Evolutionary conservation across 2,113 vertebrate species (phyloP), one percentile per base, ranked within the genome.

Genomic region (Cephalophus harveyi): DNA sequence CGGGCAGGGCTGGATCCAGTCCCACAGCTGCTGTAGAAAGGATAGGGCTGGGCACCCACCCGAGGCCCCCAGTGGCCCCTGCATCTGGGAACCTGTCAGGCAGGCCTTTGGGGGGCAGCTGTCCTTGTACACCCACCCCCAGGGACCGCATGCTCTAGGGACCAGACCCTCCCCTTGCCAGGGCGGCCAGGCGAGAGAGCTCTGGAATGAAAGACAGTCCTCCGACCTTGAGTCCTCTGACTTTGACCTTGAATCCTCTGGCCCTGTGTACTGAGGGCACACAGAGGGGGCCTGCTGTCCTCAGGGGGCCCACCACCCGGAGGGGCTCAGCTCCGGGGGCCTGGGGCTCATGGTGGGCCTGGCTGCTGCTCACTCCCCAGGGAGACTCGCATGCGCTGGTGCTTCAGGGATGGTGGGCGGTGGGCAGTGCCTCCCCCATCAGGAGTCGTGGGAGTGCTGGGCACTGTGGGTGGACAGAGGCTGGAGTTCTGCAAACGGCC

Each of bases 111-210:
- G 2, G 21, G 64, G 14, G 2, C 52, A 55, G 27, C 67, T 40
- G 28, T 12, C n/a, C 40, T 19, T 11, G 8, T 33, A 1, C 1
- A 15, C 28, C 13, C 0, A 14, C 36, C 54, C 71, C 50, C 82
- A n/a, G 83, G n/a, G 57, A n/a, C 13, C 0, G 0, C 1, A 2
- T 21, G 43, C 64, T 30, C 2, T n/a, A 16, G 64, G 90, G 33
- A 46, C 3, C 9, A 40, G 54, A 62, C 5, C 21, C 27, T 6
- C 21, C 46, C 7, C 36, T 74, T 54, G 81, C 17, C 46, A 30
- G 28, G 55, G 5, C 6, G 19, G 86, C 12, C 0, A 0, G 60
- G 28, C 1, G 1, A 81, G 50, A 93, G 36, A 40, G 27, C 27
- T 6, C 1, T 30, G n/a, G 28, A 52, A 16, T 50, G 78, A 78